These are phyloP conservation scores for Mesorhabditis spiculigera DNA, from an alignment of 2,888 invertebrate species.

Conservation along the genomic window DNA sequence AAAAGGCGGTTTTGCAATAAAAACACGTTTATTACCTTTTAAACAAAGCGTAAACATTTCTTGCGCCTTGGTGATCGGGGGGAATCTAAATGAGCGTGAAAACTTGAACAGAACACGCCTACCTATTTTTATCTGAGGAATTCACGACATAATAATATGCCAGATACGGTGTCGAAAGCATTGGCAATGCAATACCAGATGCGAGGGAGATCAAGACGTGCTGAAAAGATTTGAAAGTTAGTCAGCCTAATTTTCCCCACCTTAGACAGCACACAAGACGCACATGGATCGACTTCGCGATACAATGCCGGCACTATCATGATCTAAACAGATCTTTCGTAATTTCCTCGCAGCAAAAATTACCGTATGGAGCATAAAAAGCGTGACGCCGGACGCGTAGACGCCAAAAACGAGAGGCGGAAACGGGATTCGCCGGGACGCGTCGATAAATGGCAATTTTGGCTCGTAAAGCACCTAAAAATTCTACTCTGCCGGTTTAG, in stretches of 20 bases:
- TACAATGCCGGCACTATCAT: slow-evolving; percentile 24
- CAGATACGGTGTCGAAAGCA: slow-evolving; percentile 45
- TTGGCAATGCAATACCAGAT: slow-evolving; percentile 41
- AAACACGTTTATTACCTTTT: slow-evolving; percentile 10
- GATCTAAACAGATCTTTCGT: slow-evolving; percentile 15
- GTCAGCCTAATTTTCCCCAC: not conserved
- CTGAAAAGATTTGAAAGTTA: slow-evolving; percentile 3
- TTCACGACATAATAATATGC: slow-evolving; percentile 41
- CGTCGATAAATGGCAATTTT: slow-evolving; percentile 32
- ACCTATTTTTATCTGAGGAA: not conserved
- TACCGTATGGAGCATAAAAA: slow-evolving; percentile 40
- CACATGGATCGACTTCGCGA: slow-evolving; percentile 27
- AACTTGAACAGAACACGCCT: not conserved
- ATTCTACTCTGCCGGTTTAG: not conserved
- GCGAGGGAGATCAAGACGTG: slow-evolving; percentile 29
- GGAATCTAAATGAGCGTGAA: slow-evolving; percentile 12
- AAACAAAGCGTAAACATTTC: slow-evolving; percentile 34
- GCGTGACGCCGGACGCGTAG: slow-evolving; percentile 44
- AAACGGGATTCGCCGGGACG: slow-evolving; percentile 39
- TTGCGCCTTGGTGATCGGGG: slow-evolving; percentile 23
- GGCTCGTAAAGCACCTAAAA: slow-evolving; percentile 21
- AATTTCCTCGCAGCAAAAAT: not conserved
- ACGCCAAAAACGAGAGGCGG: slow-evolving; percentile 42
- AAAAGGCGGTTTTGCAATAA: not conserved
- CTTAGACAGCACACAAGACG: slow-evolving; percentile 26